Evolutionary conservation across 2,888 invertebrate genomes (phyloP).

Genomic region (Cerceris ruficornis): DNA sequence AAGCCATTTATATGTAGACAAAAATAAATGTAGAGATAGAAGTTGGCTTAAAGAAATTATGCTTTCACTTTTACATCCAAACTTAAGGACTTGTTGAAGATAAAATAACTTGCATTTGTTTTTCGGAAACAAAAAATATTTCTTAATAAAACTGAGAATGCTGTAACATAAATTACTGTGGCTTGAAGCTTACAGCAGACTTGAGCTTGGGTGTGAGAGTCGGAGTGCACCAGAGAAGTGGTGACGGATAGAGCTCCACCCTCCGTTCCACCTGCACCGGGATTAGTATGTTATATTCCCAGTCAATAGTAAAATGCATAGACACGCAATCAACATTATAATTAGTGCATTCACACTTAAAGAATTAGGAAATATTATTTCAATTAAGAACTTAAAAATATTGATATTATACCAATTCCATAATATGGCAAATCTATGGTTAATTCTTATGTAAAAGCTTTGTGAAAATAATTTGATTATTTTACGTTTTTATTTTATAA

Average conservation of each 20-base stretch:
- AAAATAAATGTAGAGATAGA: no score
- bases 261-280: conserved; percentile 80
- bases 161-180: conserved; percentile 72
- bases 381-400: conserved; percentile 6
- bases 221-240: conserved; percentile 78
- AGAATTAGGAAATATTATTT: conserved; percentile 34
- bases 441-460: conserved; percentile 29
- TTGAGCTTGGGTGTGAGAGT: conserved; percentile 78
- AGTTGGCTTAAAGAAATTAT: no score
- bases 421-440: conserved; percentile 19
- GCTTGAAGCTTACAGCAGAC: conserved; percentile 80
- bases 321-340: conserved; percentile 35
- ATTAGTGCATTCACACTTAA: conserved; percentile 46
- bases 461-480: conserved; percentile 8
- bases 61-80: no score
- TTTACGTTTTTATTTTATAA: conserved; percentile 14
- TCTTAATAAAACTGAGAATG: conserved; percentile 52
- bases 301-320: conserved; percentile 62
- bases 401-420: conserved; percentile 2
- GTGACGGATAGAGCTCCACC: conserved; percentile 77
- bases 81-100: no score
- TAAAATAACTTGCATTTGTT: conserved; percentile 13
- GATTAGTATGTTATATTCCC: conserved; percentile 78
- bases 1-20: no score
- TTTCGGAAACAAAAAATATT: conserved; percentile 22